Evolutionary conservation across 1,140 invertebrate species (phyloP), one percentile per base, ranked within the genome.

Genomic region (Theocolax elegans): DNA sequence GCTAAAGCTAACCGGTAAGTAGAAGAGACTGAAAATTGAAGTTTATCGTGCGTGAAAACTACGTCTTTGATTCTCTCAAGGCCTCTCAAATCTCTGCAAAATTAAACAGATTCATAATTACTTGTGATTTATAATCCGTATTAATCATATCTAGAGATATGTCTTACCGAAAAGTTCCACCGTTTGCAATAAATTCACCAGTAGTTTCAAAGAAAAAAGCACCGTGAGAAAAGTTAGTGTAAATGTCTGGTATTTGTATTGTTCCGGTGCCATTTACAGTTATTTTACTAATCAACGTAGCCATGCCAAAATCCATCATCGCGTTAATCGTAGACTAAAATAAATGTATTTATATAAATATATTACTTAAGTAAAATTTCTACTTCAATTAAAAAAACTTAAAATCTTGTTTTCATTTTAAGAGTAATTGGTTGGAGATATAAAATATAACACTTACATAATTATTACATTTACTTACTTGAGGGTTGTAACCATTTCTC

Each of bases 311-410:
- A 38, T 63, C 60, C 2, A 23, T 17, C n/a, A 63, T 35, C 7
- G 44, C 15, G 19, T 63, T 63, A 10, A 62, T 46, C 12, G 59
- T 62, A 17, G 23, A 9, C 59, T 62, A 31, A 25, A 62, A 56
- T 19, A 56, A 58, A 25, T 42, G 9, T 6, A 42, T n/a, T n/a
- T n/a, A n/a, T n/a, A n/a, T n/a, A n/a, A n/a, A n/a, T n/a, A n/a
- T n/a, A n/a, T n/a, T n/a, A n/a, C n/a, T n/a, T n/a, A n/a, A n/a
- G n/a, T n/a, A n/a, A n/a, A n/a, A n/a, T n/a, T n/a, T n/a, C n/a
- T n/a, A n/a, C n/a, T n/a, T n/a, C n/a, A n/a, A n/a, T 56, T 19
- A 38, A 40, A 2, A 17, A 9, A 4, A 48, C 19, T 8, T 48
- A 23, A 48, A 21, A 19, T 13, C 4, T 53, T 29, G 21, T 40